Base-by-base conservation (phyloP, 2,888 invertebrate genomes). In the Matsumyia berberina region DNA sequence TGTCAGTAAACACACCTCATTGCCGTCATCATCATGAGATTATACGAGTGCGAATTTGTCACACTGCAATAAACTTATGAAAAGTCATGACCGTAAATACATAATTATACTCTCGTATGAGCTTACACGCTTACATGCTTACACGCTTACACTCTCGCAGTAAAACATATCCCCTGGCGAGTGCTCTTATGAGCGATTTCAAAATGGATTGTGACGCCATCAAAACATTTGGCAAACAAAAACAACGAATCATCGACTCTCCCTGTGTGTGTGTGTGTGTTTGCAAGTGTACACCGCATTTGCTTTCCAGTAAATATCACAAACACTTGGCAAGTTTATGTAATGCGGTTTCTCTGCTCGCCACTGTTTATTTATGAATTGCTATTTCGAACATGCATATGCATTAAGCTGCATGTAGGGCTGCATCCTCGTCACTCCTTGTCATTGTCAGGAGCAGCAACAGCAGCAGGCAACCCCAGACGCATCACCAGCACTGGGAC, bases 361-460 rank as follows among this genome's bases (percentile, higher is more conserved):
- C 67, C 69, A 37, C 62, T 83, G 57, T 83, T 70, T 81, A 66
- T 70, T 51, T 73, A 69, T 69, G 73, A 67, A 78, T 83, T 73
- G 60, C 73, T 66, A 73, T 78, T 62, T 78, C 67, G 72, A 73
- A 57, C 42, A 79, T 69, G 31, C 57, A 79, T 77, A 78, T 82
- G 66, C 72, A 82, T 77, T 77, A 60, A 82, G 64, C 70, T 66
- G 35, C n/a, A 70, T 29, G 37, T 64, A 33, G 49, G 46, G 37
- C 51, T 60, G 55, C 64, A 70, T 64, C 57, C 55, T 69, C 62
- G 37, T 62, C 35, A 24, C 33, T 17, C 39, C 51, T 64, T 44
- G 11, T 31, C 77, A 72, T 49, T 31, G 37, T 39, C 70, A 44
- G 62, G 46, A 60, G 17, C 9, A 77, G 4, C 15, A 53, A 15